Percentiles rank a stretch among this genome's conserved stretches.
Evolutionary conservation across 2,797 vertebrate genomes (phyloP).

Genomic region (Paedocypris micromegethes): DNA sequence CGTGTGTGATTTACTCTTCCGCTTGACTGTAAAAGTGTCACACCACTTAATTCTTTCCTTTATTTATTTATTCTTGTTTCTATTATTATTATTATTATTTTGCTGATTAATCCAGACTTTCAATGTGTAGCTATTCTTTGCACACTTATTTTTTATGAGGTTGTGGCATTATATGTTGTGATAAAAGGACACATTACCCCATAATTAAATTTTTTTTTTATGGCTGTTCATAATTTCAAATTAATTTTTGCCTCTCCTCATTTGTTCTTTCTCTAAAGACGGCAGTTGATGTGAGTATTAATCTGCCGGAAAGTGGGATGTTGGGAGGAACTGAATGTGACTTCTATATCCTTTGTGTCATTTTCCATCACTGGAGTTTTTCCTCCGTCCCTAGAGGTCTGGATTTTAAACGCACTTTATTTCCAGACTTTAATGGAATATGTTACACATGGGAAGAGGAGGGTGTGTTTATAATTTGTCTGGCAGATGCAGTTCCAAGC

Average conservation of each 20-base stretch:
- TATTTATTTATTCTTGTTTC: conserved; percentile 49
- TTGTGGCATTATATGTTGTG: no score
- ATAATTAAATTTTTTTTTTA: no score
- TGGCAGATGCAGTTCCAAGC: conserved; percentile 49
- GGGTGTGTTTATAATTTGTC: conserved; percentile 53
- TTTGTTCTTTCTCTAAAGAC: conserved; percentile 18
- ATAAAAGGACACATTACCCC: no score
- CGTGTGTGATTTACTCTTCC: conserved; percentile 40
- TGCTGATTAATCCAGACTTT: no score
- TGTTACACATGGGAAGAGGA: conserved; percentile 24
- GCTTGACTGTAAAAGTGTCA: conserved; percentile 49
- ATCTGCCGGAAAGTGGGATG: conserved; percentile 63
- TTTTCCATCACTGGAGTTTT: conserved; percentile 20
- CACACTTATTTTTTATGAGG: no score
- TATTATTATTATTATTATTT: no score
- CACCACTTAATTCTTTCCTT: not conserved
- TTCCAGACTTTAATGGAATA: conserved; percentile 37
- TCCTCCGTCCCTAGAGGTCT: conserved; percentile 14
- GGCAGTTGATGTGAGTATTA: conserved; percentile 33
- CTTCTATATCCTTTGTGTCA: conserved; percentile 33
- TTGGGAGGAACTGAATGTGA: conserved; percentile 47
- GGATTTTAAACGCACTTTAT: not conserved
- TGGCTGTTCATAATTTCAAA: conserved; percentile 42
- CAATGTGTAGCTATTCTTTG: no score
- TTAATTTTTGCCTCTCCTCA: conserved; percentile 57